Conservation (phyloP, 2,113 vertebrate species). For the Rhagologus leucostigma region DNA sequence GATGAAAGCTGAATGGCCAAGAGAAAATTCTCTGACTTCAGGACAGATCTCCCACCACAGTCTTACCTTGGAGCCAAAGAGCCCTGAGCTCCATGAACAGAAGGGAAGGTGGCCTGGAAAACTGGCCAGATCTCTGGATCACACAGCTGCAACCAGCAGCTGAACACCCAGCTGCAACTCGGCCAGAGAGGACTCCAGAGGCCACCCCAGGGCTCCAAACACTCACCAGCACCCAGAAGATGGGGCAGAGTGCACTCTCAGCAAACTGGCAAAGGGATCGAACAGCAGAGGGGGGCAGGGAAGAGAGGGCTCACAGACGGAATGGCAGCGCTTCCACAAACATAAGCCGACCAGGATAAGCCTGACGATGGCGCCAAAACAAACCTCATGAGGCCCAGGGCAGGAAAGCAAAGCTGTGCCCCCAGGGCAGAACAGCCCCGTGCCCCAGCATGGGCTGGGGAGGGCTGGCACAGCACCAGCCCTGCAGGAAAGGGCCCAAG, state of each 20-base stretch:
- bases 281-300: not conserved
- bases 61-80: not conserved
- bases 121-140: not conserved
- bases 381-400: not conserved
- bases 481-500: not conserved
- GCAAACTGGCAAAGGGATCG: not conserved
- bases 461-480: not conserved
- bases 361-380: not conserved
- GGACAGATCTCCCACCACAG: not conserved
- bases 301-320: not conserved
- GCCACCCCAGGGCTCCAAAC: not conserved
- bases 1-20: rapidly evolving
- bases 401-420: not conserved
- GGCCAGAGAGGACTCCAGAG: not conserved
- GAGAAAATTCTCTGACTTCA: not conserved
- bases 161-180: not conserved
- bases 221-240: not conserved
- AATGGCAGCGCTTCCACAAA: not conserved
- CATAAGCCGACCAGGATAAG: not conserved
- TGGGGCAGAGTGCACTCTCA: not conserved
- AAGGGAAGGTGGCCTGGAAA: not conserved
- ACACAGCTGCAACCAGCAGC: not conserved
- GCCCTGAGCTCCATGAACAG: not conserved
- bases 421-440: not conserved
- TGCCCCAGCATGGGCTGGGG: not conserved